These are phyloP conservation scores for Pavo muticus DNA, from an alignment of 2,113 vertebrate species.

Conservation along the genomic window DNA sequence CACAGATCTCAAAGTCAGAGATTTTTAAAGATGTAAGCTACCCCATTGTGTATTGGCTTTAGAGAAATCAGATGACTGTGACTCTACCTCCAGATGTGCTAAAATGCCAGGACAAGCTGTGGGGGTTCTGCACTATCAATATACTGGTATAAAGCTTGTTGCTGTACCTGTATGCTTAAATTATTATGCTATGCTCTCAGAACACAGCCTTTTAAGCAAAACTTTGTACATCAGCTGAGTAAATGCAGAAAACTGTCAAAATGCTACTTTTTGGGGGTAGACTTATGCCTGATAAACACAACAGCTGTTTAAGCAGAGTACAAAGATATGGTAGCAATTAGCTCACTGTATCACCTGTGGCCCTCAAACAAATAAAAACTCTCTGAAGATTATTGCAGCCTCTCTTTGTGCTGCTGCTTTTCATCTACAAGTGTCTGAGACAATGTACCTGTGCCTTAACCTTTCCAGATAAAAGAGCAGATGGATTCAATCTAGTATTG, in stretches of 20 bases:
- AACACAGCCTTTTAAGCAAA: not conserved
- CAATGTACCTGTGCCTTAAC: not conserved
- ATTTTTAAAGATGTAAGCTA: not conserved
- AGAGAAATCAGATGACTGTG: not conserved
- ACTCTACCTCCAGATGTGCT: not conserved
- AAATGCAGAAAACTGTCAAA: not conserved
- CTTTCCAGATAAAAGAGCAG: not conserved
- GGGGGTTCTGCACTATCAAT: not conserved
- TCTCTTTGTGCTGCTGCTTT: not conserved
- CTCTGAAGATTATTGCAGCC: not conserved
- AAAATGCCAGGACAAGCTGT: not conserved
- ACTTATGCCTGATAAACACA: not conserved
- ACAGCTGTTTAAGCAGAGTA: not conserved
- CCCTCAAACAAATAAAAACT: conserved; percentile 30
- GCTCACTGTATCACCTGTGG: not conserved
- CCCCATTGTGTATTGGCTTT: not conserved
- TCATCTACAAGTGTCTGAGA: not conserved
- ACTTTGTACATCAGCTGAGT: not conserved
- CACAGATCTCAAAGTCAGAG: not conserved
- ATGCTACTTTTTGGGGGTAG: not conserved
- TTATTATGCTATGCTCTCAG: not conserved
- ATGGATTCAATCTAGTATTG: not conserved
- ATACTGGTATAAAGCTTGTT: not conserved
- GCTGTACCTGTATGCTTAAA: not conserved
- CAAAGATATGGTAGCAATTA: rapidly evolving